Evolutionary conservation across 2,797 vertebrate genomes (phyloP), one percentile per base, ranked within the genome.

Genomic region (Spea hammondii): DNA sequence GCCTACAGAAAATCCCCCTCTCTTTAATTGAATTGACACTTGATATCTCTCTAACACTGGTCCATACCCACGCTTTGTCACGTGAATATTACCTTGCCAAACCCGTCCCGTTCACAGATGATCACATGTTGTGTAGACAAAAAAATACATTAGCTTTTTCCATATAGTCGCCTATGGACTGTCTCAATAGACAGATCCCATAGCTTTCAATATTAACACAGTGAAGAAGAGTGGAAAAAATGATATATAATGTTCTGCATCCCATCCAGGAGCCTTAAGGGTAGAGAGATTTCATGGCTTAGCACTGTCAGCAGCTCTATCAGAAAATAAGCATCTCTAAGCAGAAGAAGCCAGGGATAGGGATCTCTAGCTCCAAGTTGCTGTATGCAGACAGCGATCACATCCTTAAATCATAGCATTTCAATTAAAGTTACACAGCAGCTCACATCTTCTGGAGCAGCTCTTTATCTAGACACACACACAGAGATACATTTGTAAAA

Each of bases 91-190:
- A 86, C 88, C 90, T 90, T 92, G 91, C 91, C 93, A 94, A 93
- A 93, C 88, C 90, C 88, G 92, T 92, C 91, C 90, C 90, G 93
- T 94, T 94, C 93, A 94, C 92, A 94, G 94, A 91, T 92, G 92
- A 94, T 95, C 93, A 94, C 93, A 95, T 93, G 93, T 93, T 90
- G 90, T 90, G 88, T 89, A 91, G 93, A 93, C 32, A 76, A 17
- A 17, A 17, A 6, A 83, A 75, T 77, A 68, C 69, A 83, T 87
- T 82, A 78, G 84, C 87, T 80, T 67, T 84, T 85, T 83, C 17
- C 4, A 13, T 44, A 76, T 48, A 68, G 57, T 75, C 79, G 76
- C 83, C 83, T 83, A 70, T 83, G 82, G 84, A 78, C 66, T 51
- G 32, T 32, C 32, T 32, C 32, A 2, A 32, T 32, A 32, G 32